Base-by-base conservation (phyloP, 2,888 invertebrate species). In the Silvanus unidentatus region DNA sequence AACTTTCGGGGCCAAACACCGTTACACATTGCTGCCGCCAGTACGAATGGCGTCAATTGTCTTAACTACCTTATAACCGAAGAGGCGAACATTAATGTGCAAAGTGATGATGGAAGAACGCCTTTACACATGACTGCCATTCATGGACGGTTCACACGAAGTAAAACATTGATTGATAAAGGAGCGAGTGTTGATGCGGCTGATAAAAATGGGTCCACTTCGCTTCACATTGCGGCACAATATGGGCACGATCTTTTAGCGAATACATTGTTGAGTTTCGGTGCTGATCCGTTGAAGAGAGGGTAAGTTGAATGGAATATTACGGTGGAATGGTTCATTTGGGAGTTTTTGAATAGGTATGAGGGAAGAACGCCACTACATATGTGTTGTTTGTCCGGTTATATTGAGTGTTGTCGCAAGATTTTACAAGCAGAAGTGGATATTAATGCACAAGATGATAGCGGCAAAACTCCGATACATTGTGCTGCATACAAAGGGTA, bases 111-210 rank as follows among this genome's bases (percentile, higher is more conserved):
- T 59, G 80, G 80, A 1, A 68, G 78, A 40, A 80, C 81, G 2
- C 77, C 82, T 1, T 70, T 82, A 32, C 81, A 82, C 57, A 79
- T 81, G 79, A 79, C 81, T n/a, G 80, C 81, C 5, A 75, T 80
- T 53, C 78, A 81, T 64, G 81, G 82, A 14, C 70, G 80, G 55
- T 81, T 80, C 59, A 77, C 78, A 1, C 69, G 80, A 41, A 80
- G 81, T 36, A 77, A 81, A 65, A 77, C 74, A 36, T 68, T 82
- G 39, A 75, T 81, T 13, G 78, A 80, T 62, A 75, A 76, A 73
- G 74, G 77, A 49, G 77, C 77, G 29, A 61, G 68, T 28, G 74
- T 80, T 22, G 78, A 81, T 60, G 71, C 72, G 38, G 65, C 71
- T 40, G 81, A 82, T 63, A 77, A 76, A 55, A 76, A 76, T 52